Base-by-base conservation (phyloP, 2,113 vertebrate species). In the Notechis scutatus region DNA sequence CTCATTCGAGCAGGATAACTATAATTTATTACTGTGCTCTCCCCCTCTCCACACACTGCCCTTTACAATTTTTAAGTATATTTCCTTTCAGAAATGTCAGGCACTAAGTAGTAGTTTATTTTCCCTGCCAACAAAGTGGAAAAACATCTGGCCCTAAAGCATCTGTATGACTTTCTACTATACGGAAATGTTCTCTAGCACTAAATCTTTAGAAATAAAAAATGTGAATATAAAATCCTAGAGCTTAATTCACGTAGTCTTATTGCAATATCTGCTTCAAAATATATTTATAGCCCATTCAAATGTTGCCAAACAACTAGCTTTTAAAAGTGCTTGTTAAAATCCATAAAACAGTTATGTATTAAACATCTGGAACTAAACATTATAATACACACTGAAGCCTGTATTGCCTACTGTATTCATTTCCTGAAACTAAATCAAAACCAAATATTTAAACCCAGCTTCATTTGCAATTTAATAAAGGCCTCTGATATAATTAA, bases 351-450 rank as follows among this genome's bases (percentile, higher is more conserved):
- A 92, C 95, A 96, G 89, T 2, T 45, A 96, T 90, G 34, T 91
- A 92, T 94, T 91, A 96, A 96, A 96, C 96, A 97, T 94, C 91
- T 96, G 97, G 55, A 94, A 94, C 52, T 95, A 94, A 89, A 81
- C 34, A 39, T 95, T 95, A 95, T 24, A 93, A 96, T 93, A 94
- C 59, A 96, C 91, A 91, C 91, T 91, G 94, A 96, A 95, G 95
- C 96, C 94, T 92, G 95, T 95, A 57, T 89, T 95, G 87, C 92
- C 90, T 94, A 54, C 85, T 91, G 93, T 89, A 90, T 88, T 50
- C 14, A 23, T 57, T 88, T 95, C 94, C 89, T 88, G 94, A 94
- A 52, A 90, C 88, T 39, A 91, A 54, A 95, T 91, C 29, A 90
- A 94, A 96, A 94, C 91, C 94, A 95, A 93, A 93, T 93, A 95